Evolutionary conservation across 1,140 invertebrate genomes (phyloP).

Genomic region (Papilio dardanus): DNA sequence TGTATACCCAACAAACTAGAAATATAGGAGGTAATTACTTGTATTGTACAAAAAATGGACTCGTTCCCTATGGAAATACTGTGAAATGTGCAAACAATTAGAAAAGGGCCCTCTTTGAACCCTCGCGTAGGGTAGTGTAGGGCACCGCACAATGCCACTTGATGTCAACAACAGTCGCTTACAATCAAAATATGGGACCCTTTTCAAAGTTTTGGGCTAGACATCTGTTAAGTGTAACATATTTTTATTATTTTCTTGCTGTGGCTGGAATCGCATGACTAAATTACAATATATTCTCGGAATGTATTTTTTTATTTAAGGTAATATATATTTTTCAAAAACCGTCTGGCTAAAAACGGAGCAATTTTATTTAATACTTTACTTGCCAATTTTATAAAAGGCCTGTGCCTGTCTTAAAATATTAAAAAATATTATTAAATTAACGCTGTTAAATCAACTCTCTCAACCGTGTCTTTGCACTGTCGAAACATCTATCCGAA

Average conservation of each 20-base stretch:
- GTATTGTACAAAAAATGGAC: slow-evolving; percentile 28
- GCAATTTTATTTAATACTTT: neutral
- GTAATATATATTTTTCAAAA: neutral
- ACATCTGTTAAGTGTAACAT: slow-evolving; percentile 61
- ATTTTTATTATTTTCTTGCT: slow-evolving; percentile 17
- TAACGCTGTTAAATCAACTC: too few species aligned
- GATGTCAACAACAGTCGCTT: slow-evolving; percentile 63
- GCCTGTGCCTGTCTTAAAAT: too few species aligned
- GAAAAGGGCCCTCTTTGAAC: slow-evolving; percentile 68
- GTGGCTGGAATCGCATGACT: neutral
- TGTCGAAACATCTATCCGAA: too few species aligned
- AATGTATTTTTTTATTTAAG: neutral
- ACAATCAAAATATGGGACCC: slow-evolving; percentile 61
- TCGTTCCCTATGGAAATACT: slow-evolving; percentile 42
- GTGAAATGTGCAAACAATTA: slow-evolving; percentile 80
- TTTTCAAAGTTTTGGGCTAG: slow-evolving; percentile 56
- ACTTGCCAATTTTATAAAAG: too few species aligned
- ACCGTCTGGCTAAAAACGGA: neutral
- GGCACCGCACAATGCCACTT: slow-evolving; percentile 68
- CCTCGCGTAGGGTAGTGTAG: slow-evolving; percentile 51
- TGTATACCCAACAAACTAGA: neutral
- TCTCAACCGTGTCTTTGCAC: too few species aligned
- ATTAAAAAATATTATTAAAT: too few species aligned
- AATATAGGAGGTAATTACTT: slow-evolving; percentile 17
- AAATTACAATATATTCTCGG: neutral